Base-by-base conservation (phyloP, 30 jellyfish, hydroid and myxozoan species). In the Phacellophora camtschatica region DNA sequence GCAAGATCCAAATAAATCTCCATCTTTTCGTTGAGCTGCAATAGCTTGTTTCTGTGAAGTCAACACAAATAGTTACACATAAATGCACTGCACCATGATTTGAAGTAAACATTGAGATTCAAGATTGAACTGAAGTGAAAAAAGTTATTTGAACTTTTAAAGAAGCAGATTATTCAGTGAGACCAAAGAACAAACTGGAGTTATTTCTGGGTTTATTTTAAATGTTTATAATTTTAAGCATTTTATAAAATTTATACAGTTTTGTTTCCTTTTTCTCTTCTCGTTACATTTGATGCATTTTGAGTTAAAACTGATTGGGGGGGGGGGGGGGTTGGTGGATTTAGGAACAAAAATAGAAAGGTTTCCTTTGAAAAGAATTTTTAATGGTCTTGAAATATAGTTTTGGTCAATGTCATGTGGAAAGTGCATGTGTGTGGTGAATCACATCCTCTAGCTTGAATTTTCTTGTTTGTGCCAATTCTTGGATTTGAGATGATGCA, bases 1-100 rank as follows among this genome's bases (percentile, higher is more conserved):
- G 91, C 91, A 65, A 80, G 91, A 80, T 80, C 91, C 35, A 80
- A 80, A 77, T 80, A 80, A 63, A 58, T 27, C 28, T 20, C 74
- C 56, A 8, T 58, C 18, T n/a, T 55, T 73, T 71, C 51, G 74
- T 71, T 49, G 73, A 57, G 4, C 85, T 55, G 69, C 30, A 46
- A 10, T 45, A 39, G 19, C 29, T 43, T 49, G 85, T 71, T 42
- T 41, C 53, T 71, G 70, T 18, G 7, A 36, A 25, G 49, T 28
- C 51, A 28, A 6, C 43, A 46, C 61, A 46, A 46, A 46, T 23
- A 23, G 20, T 3, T 16, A 9, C 20, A 28, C 61, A 46, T 16
- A 28, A 46, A 46, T 46, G 61, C n/a, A 10, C 61, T 16, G 28
- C n/a, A 16, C 6, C 28, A 46, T 28, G 20, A 8, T 46, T 8